A percentile compares a stretch with the other conserved stretches of the same genome.
Conservation (phyloP, 2,797 vertebrate species). For the Psittacula echo region DNA sequence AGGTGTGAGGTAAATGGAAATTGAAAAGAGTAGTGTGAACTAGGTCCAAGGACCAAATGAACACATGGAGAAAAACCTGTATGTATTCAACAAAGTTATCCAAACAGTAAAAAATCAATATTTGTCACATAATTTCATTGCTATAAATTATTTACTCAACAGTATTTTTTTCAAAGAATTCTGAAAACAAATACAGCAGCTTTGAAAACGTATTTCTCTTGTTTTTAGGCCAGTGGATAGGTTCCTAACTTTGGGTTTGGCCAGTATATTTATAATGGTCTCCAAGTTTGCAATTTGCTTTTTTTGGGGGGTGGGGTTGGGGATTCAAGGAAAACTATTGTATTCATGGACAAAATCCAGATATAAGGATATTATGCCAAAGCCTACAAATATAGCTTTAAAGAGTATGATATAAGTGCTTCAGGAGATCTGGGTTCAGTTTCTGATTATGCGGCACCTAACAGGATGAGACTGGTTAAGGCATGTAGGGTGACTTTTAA, state of each 20-base stretch:
- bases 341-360: not conserved
- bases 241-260: not conserved
- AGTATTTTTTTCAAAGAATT: not conserved
- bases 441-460: not conserved
- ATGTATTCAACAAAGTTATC: not conserved
- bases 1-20: not conserved
- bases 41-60: not conserved
- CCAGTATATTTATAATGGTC: not conserved
- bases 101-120: not conserved
- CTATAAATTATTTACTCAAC: not conserved
- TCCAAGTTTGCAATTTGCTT: not conserved
- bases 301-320: not conserved
- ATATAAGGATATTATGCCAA: not conserved
- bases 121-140: not conserved
- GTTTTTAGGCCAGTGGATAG: not conserved
- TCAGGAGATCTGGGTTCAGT: not conserved
- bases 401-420: not conserved
- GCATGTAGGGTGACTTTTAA: not conserved
- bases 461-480: not conserved
- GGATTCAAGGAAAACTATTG: not conserved
- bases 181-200: not conserved
- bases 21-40: not conserved
- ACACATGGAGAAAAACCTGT: not conserved
- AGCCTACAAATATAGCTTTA: not conserved
- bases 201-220: not conserved